Base-by-base conservation (phyloP, 2,797 vertebrate species). In the Oryzias dopingdopingensis region DNA sequence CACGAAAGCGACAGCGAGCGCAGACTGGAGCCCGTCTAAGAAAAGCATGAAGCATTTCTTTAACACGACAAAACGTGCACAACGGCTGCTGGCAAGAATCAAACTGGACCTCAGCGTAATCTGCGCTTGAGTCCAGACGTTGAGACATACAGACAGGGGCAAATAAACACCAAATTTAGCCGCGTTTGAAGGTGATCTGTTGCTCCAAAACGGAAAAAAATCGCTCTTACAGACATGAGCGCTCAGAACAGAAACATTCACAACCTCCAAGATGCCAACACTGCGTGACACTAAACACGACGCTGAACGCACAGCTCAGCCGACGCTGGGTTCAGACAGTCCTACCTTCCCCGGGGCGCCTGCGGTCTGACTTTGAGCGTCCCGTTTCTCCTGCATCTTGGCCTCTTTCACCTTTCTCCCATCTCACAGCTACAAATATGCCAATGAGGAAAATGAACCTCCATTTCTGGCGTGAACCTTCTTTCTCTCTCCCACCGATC, bases 311-410 rank as follows among this genome's bases (percentile, higher is more conserved):
- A 54, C 20, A 58, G 13, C 20, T 22, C 20, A 22, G 20, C 20
- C 20, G 20, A 22, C 2, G 23, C 49, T 4, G 0, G 4, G 7
- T 13, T 17, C 41, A 18, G 2, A 45, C n/a, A 10, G 29, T 59
- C 83, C 73, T 91, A 92, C 91, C 90, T 90, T 91, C 50, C 76
- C 77, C 52, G 77, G 56, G 62, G 14, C 53, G 63, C 74, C 71
- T 3, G 70, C 20, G 24, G 65, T 60, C 77, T 51, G 75, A 62
- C 60, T 79, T 62, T 64, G 82, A 67, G 82, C 56, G 71, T 90
- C 83, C 59, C 67, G 81, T 52, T 88, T 88, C 61, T 87, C 80
- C 72, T 84, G 88, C 90, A 91, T 91, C 73, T 75, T 85, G 65
- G 63, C 74, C 75, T 62, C 59, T 70, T 79, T 80, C 65, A 76